Evolutionary conservation across 30 jellyfish, hydroid and myxozoan species (phyloP).

Genomic region (Turritopsis dohrnii): DNA sequence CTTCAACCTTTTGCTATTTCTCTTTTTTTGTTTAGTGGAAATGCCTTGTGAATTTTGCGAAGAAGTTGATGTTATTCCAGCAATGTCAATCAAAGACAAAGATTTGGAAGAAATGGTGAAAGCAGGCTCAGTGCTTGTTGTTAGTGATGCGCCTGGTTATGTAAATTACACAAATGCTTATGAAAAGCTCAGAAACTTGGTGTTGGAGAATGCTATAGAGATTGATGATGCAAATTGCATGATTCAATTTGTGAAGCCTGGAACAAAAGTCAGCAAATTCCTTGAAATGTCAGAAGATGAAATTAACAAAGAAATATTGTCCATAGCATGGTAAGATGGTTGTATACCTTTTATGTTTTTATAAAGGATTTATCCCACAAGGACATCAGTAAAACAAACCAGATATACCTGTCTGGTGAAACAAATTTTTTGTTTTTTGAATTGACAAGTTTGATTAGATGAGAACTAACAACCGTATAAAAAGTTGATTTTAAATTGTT

Average conservation of each 20-base stretch:
- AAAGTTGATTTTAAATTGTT: no score
- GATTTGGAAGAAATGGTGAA: conserved; percentile 3
- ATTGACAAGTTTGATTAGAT: no score
- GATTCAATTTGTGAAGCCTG: neutral
- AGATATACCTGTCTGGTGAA: no score
- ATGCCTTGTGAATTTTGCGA: conserved; percentile 31
- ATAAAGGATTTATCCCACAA: neutral
- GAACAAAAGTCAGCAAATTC: conserved; percentile 25
- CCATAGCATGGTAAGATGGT: conserved; percentile 26
- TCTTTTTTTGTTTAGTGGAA: conserved; percentile 10
- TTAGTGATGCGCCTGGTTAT: conserved; percentile 29
- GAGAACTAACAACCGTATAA: no score
- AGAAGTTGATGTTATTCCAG: conserved; percentile 9
- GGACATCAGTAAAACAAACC: no score
- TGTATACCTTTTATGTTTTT: neutral
- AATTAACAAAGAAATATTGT: conserved; percentile 8
- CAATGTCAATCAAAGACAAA: neutral
- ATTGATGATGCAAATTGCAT: conserved; percentile 33
- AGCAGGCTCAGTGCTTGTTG: conserved; percentile 16
- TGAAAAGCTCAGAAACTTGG: conserved; percentile 7
- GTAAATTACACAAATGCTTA: neutral
- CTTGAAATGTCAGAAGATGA: conserved; percentile 24
- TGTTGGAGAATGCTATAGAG: conserved; percentile 1
- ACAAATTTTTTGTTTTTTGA: no score
- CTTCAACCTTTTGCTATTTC: neutral